These are phyloP conservation scores for Spodoptera frugiperda DNA, from an alignment of 1,140 invertebrate genomes.

Conservation along the genomic window DNA sequence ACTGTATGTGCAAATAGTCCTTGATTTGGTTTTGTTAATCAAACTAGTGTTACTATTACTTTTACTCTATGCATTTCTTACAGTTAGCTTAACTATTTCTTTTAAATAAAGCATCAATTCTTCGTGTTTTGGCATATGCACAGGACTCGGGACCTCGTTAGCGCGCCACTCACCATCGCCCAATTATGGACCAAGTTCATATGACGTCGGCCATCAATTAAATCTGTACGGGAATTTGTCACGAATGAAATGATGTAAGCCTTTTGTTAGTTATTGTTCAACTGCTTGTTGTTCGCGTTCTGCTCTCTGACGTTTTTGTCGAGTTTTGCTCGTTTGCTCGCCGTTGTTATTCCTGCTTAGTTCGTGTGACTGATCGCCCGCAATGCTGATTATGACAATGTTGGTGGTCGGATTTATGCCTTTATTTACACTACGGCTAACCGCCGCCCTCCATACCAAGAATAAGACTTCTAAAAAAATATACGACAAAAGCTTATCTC, in stretches of 20 bases:
- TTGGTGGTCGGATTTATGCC: background rate
- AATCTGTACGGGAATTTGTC: slow-evolving; percentile 60
- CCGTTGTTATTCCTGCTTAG: slow-evolving; percentile 23
- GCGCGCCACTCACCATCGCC: slow-evolving; percentile 58
- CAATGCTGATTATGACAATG: slow-evolving; percentile 10
- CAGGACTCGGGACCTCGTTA: slow-evolving; percentile 63
- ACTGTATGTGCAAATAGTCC: no score
- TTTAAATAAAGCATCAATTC: slow-evolving; percentile 22
- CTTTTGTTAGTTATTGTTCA: slow-evolving; percentile 43
- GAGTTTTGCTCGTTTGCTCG: background rate
- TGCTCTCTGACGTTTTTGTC: slow-evolving; percentile 38
- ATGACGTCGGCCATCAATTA: slow-evolving; percentile 66
- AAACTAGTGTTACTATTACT: no score
- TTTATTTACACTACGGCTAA: background rate
- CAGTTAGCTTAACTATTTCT: slow-evolving; percentile 20
- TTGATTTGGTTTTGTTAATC: no score
- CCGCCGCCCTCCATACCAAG: background rate
- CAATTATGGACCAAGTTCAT: slow-evolving; percentile 68
- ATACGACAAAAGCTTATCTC: slow-evolving; percentile 4
- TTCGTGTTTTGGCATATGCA: slow-evolving; percentile 67
- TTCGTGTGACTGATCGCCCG: background rate
- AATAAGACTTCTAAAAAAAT: background rate
- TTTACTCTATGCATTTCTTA: no score
- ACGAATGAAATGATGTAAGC: slow-evolving; percentile 50
- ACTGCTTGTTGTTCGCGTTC: slow-evolving; percentile 24